Evolutionary conservation across 35 echinoderm and acorn worm species (phyloP), one percentile per base, ranked within the genome.

Genomic region (Antedon bifida): DNA sequence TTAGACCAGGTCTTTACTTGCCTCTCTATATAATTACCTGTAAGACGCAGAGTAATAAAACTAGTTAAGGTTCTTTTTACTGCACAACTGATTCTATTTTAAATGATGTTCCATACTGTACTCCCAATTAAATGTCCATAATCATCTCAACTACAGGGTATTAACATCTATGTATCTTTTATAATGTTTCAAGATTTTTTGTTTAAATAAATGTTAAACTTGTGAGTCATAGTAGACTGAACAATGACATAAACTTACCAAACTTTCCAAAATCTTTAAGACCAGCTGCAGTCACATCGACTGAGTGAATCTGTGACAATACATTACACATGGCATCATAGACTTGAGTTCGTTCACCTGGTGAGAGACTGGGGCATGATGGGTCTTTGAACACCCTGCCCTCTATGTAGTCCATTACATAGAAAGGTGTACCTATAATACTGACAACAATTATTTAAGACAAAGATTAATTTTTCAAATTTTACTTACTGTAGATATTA

Each of bases 361-460:
- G 78, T 19, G 76, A 77, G 78, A 99, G 74, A 28, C 86, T 86
- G 26, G 95, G 95, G 2, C 92, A 85, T 28, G 46, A 85, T 5
- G 95, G 91, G 33, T 99, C 90, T 38, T 92, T 87, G 32, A 92
- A 90, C 30, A 99, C 76, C 19, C 95, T 84, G 2, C 95, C 95
- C 76, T 77, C 42, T 30, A 99, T 83, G 36, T 88, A 88, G 45
- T 99, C 90, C 95, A 99, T 99, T 36, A 99, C 11, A 81, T 90
- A 99, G 76, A 99, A 99, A 1, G 95, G 95, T 30, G 95, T 99
- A 1, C 95, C 95, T 9, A 99, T 77, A 34, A 99, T 64, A 77
- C 95, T 99, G 39, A 12, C 36, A 39, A 73, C n/a, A 16, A 44
- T 8, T 9, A 73, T 39, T 78, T 42, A 42, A 30, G n/a, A n/a